phyloP scores from a whole-genome alignment of 1,140 invertebrate genomes.

The Holcopasites calliopsidis region DNA sequence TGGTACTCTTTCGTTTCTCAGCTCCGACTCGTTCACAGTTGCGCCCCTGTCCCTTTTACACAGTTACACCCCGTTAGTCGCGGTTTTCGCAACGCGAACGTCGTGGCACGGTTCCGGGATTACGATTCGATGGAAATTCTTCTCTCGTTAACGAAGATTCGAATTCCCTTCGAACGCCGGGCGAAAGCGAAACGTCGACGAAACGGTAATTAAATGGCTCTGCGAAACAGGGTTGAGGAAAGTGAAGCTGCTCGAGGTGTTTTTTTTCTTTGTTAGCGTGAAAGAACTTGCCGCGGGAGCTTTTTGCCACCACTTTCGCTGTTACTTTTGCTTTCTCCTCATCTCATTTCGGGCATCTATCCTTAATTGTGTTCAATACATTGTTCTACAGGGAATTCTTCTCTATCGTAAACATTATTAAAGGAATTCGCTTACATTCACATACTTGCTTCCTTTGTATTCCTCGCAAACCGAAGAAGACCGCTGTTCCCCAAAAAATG shows the following conservation, averaged over 20 bases:
- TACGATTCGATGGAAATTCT: slow-evolving; percentile 13
- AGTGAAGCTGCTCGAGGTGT: background rate
- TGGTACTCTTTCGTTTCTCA: background rate
- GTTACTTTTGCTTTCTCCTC: background rate
- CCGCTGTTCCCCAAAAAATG: too few species aligned
- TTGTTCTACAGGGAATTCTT: too few species aligned
- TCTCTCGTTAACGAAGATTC: slow-evolving; percentile 4
- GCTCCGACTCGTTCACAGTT: background rate
- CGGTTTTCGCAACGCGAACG: background rate
- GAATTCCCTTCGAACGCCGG: background rate
- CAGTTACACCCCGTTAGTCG: background rate
- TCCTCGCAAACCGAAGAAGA: too few species aligned
- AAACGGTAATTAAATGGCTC: slow-evolving; percentile 12
- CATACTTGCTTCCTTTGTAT: too few species aligned
- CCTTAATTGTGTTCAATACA: too few species aligned
- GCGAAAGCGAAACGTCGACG: background rate
- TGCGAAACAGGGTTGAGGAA: background rate
- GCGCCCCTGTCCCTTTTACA: background rate
- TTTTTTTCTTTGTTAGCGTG: background rate
- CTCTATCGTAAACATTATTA: too few species aligned
- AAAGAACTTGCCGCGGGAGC: background rate
- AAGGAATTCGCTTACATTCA: too few species aligned
- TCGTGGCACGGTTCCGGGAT: background rate
- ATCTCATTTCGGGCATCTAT: too few species aligned
- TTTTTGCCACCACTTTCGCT: background rate